Evolutionary conservation across 2,797 vertebrate genomes (phyloP).

Genomic region (Chelon labrosus): DNA sequence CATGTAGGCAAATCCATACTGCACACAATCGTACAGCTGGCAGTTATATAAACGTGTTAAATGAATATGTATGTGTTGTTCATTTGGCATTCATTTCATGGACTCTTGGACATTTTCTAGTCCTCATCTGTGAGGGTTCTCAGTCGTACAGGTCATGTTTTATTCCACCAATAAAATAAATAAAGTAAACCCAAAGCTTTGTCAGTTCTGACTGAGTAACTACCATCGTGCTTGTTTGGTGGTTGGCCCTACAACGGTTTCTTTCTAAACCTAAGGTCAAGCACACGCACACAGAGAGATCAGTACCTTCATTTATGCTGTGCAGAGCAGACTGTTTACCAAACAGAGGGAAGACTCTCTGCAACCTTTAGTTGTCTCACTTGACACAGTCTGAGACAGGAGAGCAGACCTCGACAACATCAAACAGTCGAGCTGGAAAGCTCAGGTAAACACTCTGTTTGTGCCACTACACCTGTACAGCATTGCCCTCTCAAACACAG

Average conservation of each 20-base stretch:
- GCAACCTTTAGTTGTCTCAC: conserved; percentile 12
- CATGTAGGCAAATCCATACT: not conserved
- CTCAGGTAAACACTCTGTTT: not conserved
- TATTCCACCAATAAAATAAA: too few species aligned
- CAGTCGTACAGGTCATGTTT: too few species aligned
- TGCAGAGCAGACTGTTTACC: conserved; percentile 47
- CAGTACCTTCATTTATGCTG: conserved; percentile 34
- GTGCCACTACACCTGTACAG: conserved; percentile 3
- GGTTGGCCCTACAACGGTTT: not conserved
- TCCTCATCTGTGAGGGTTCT: too few species aligned
- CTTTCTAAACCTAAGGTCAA: not conserved
- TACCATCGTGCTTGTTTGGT: not conserved
- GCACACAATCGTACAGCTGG: not conserved
- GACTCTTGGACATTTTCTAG: not conserved
- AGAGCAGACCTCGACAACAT: not conserved
- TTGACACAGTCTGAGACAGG: conserved; percentile 1
- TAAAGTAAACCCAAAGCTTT: too few species aligned
- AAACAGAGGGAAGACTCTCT: conserved; percentile 41
- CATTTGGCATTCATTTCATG: not conserved
- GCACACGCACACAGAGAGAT: conserved; percentile 11
- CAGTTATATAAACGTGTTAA: not conserved
- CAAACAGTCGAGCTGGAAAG: conserved; percentile 5
- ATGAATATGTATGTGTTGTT: not conserved
- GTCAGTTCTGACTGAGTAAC: too few species aligned
- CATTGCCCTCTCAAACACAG: not conserved